Evolutionary conservation across 2,797 vertebrate genomes (phyloP), one percentile per base, ranked within the genome.

Genomic region (Sternotherus odoratus): DNA sequence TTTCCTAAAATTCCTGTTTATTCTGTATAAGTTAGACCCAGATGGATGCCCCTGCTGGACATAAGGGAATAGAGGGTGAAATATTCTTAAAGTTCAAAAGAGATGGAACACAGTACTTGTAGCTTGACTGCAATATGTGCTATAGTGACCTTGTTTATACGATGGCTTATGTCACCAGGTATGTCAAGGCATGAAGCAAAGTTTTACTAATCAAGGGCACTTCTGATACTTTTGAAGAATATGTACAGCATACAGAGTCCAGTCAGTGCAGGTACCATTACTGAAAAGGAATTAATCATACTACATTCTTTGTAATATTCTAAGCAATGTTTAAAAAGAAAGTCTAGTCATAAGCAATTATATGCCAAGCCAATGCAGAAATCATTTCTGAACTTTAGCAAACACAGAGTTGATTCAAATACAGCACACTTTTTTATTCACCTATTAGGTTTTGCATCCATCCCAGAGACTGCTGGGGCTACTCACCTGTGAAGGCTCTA

Each of bases 1-100:
- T 16, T 93, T 93, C 89, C 74, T 85, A 83, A 90, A 91, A 92
- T 90, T 89, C 90, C 66, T 77, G 9, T 79, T 92, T 56, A 87
- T 57, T 72, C 72, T 79, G n/a, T 81, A 26, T 15, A 90, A 83
- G 93, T 83, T 81, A 50, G 43, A 60, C 87, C 50, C 79, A 74
- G 83, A n/a, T 1, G 8, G 84, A 81, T 2, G 0, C 1, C 87
- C 4, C 72, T 77, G 17, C 4, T 86, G 46, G 63, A 2, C 2
- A 90, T 82, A 86, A 43, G 92, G 92, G 91, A 89, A 48, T 24
- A 87, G 57, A 13, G 48, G 19, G 78, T 56, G 78, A 87, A 30
- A 75, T 56, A 56, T 56, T 12, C 26, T 48, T 87, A 24, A 85
- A 79, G 60, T 90, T 53, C 83, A 85, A 90, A 94, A 82, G 77